These are phyloP conservation scores for Taeniopygia guttata DNA, from an alignment of 2,797 vertebrate species.

Conservation along the genomic window DNA sequence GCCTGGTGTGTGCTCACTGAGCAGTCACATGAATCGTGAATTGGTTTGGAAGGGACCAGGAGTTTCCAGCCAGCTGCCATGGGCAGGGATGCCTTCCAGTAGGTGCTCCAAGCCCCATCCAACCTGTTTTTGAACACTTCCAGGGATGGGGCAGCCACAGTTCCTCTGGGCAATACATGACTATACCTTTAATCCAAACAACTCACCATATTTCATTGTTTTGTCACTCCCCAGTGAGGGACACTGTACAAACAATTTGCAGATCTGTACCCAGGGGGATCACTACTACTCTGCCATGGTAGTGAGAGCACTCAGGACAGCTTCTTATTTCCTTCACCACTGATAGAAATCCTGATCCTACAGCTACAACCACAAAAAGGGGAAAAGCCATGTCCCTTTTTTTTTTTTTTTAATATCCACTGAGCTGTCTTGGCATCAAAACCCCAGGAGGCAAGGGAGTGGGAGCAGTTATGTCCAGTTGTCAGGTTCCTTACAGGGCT, in stretches of 20 bases:
- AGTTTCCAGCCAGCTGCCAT: background rate
- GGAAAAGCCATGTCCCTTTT: fast-evolving
- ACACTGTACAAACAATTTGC: background rate
- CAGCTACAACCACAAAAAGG: background rate
- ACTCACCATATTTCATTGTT: background rate
- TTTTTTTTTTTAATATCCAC: background rate
- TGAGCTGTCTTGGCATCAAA: background rate
- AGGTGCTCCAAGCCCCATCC: background rate
- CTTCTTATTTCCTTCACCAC: background rate
- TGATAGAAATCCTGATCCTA: background rate
- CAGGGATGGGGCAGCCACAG: background rate
- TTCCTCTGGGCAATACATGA: background rate
- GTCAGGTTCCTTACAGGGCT: background rate
- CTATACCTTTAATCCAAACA: background rate
- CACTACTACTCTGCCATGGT: fast-evolving
- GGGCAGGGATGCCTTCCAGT: background rate
- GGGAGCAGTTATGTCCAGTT: background rate
- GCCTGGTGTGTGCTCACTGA: background rate
- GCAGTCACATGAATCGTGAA: fast-evolving
- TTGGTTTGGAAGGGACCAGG: background rate
- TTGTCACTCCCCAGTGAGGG: background rate
- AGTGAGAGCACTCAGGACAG: background rate
- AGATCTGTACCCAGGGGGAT: background rate
- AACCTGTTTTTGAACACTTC: background rate
- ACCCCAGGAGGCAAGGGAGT: background rate